A percentile compares a stretch with the other conserved stretches of the same genome.
Conservation (phyloP, 2,797 vertebrate species). For the Chaunax sp. region DNA sequence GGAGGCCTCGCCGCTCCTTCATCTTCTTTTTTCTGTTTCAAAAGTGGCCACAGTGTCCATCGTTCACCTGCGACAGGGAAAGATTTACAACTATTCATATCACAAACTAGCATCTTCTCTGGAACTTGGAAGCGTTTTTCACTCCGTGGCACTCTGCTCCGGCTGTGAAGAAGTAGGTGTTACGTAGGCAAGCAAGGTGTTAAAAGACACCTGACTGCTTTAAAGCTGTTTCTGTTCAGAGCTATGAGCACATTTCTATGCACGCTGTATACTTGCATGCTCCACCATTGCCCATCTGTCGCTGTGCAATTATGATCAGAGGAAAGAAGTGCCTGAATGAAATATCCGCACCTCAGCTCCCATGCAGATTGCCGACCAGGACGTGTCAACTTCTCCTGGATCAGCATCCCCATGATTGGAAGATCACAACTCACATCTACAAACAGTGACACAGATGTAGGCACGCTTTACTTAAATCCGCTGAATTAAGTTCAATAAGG, state of each 20-base stretch:
- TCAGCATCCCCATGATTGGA: slow-evolving; percentile 48
- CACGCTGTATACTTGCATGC: slow-evolving; percentile 50
- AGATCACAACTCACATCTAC: slow-evolving; percentile 63
- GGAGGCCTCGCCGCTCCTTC: slow-evolving; percentile 58
- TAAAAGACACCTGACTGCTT: slow-evolving; percentile 45
- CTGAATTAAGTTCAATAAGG: slow-evolving; percentile 65
- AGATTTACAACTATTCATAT: slow-evolving; percentile 44
- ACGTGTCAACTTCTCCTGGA: slow-evolving; percentile 62
- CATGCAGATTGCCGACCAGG: slow-evolving; percentile 58
- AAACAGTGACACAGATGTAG: slow-evolving; percentile 66
- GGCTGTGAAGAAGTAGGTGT: slow-evolving; percentile 26
- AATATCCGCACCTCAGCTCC: slow-evolving; percentile 56
- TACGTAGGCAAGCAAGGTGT: slow-evolving; percentile 36
- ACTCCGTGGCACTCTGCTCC: slow-evolving; percentile 8
- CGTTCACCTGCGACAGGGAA: slow-evolving; percentile 48
- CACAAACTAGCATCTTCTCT: slow-evolving; percentile 25
- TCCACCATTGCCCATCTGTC: slow-evolving; percentile 77
- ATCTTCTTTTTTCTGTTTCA: no score
- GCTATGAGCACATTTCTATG: slow-evolving; percentile 70
- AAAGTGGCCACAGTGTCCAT: slow-evolving; percentile 47
- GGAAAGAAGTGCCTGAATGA: slow-evolving; percentile 53
- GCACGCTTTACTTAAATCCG: slow-evolving; percentile 56
- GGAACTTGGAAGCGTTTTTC: slow-evolving; percentile 30
- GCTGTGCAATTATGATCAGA: slow-evolving; percentile 69
- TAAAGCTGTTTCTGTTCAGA: slow-evolving; percentile 56